Percentiles rank a stretch among this genome's conserved stretches.
These are phyloP conservation scores for Oncorhynchus nerka DNA, from an alignment of 2,113 vertebrate genomes.

Conservation along the genomic window DNA sequence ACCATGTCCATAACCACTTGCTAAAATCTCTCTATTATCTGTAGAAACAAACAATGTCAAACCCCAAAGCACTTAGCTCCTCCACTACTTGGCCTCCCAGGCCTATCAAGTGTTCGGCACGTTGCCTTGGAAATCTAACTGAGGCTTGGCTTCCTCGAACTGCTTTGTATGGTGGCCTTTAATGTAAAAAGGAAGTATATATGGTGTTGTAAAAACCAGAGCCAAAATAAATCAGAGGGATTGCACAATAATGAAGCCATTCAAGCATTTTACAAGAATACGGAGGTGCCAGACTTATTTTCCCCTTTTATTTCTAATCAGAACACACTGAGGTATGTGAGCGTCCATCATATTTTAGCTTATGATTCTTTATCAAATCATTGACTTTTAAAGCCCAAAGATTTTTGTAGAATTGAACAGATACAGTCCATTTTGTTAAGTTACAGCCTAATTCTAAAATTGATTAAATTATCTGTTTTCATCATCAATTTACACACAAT, in stretches of 20 bases:
- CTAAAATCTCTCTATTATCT: conserved; percentile 1
- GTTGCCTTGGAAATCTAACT: conserved; percentile 81
- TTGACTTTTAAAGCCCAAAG: too few species aligned
- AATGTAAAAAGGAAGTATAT: conserved; percentile 73
- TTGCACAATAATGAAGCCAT: conserved; percentile 72
- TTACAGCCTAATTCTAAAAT: too few species aligned
- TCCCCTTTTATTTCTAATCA: not conserved
- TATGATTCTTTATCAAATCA: too few species aligned
- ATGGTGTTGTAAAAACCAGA: conserved; percentile 76
- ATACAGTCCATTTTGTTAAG: too few species aligned
- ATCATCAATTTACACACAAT: too few species aligned
- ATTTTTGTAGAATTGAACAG: too few species aligned
- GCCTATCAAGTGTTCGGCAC: conserved; percentile 39
- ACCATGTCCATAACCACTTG: conserved; percentile 3
- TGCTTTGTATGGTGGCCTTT: conserved; percentile 77
- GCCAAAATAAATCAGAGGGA: conserved; percentile 79
- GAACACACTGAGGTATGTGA: conserved; percentile 5
- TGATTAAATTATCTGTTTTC: too few species aligned
- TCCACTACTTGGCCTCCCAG: conserved; percentile 14
- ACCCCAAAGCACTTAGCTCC: conserved; percentile 15
- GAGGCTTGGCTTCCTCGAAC: conserved; percentile 69
- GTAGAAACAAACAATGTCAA: conserved; percentile 16
- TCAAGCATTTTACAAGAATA: conserved; percentile 63
- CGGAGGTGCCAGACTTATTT: conserved; percentile 26
- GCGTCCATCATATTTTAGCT: not conserved